Base-by-base conservation (phyloP, 2,888 invertebrate genomes). In the Strigamia maritima region DNA sequence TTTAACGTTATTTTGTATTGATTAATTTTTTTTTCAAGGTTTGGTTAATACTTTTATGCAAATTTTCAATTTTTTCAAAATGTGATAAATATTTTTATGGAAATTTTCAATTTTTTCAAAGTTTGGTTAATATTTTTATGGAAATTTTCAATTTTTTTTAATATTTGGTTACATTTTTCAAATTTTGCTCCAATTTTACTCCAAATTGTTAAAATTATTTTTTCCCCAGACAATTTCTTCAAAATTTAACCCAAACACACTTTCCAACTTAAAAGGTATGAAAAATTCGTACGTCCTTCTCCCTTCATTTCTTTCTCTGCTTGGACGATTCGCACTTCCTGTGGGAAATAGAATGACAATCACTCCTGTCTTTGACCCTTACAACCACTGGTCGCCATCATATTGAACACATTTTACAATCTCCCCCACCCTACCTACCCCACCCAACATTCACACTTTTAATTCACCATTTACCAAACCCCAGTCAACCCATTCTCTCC, bases 291-390 rank as follows among this genome's bases (percentile, higher is more conserved):
- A 19, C 54, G 54, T 54, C 54, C 54, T 54, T 54, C 54, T 54
- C 54, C 54, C 54, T 54, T 54, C 54, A 54, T 54, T 54, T 54
- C 54, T 54, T 54, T 54, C 54, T 54, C 54, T 54, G 54, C 54
- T 54, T 54, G 54, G 54, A 54, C 54, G 54, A 54, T 54, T 54
- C 54, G 54, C 54, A 54, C 54, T 76, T 76, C 76, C 76, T 76
- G 76, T 40, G 76, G 38, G 40, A 76, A 76, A 76, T 76, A 38
- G 40, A 40, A 40, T 76, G 76, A 76, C 76, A 76, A 76, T 76
- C 76, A 76, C 76, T 76, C 24, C 35, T 74, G 74, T 35, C 74
- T 74, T 35, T 74, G 74, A 54, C 54, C 54, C 54, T 54, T 54
- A 54, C 54, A 54, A 44, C 54, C 54, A 54, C 54, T 19, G 54